Conservation (phyloP, 2,888 invertebrate species). For the Cheilosia pagana region DNA sequence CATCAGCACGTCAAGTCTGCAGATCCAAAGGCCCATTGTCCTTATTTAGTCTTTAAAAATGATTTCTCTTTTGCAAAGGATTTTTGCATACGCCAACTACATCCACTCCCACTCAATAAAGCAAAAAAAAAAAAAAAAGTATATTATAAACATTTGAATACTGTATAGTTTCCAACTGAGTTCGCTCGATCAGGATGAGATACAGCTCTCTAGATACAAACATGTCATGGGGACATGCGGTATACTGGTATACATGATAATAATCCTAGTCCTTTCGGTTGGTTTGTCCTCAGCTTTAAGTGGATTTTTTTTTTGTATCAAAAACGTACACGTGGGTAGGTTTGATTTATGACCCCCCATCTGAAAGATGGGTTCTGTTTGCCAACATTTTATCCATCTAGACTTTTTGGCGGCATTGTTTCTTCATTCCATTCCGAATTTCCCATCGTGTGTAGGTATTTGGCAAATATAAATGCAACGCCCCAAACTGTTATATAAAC, state of each 20-base stretch:
- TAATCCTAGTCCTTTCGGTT: constrained; percentile 2
- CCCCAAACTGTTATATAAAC: constrained; percentile 18
- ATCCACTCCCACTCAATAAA: background rate
- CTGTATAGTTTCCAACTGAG: constrained; percentile 1
- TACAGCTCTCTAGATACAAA: constrained; percentile 10
- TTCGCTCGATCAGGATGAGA: constrained; percentile 29
- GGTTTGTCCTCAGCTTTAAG: constrained; percentile 7
- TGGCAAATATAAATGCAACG: constrained; percentile 56
- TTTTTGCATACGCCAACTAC: too few species aligned
- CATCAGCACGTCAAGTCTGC: too few species aligned
- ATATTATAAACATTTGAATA: background rate
- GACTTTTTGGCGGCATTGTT: constrained; percentile 57
- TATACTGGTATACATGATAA: background rate
- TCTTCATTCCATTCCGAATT: background rate
- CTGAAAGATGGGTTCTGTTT: constrained; percentile 42
- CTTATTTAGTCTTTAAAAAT: too few species aligned
- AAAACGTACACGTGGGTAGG: constrained; percentile 26
- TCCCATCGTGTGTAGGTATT: constrained; percentile 9
- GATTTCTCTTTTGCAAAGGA: too few species aligned
- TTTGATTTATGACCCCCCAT: constrained; percentile 49
- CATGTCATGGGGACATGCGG: background rate
- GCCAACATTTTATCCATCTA: constrained; percentile 44
- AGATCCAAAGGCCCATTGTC: too few species aligned
- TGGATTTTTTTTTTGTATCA: constrained; percentile 14
- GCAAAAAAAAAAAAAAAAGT: too few species aligned